A percentile compares a stretch with the other conserved stretches of the same genome.
These are phyloP conservation scores for Anthoscopus minutus DNA, from an alignment of 2,113 vertebrate species.

Conservation along the genomic window DNA sequence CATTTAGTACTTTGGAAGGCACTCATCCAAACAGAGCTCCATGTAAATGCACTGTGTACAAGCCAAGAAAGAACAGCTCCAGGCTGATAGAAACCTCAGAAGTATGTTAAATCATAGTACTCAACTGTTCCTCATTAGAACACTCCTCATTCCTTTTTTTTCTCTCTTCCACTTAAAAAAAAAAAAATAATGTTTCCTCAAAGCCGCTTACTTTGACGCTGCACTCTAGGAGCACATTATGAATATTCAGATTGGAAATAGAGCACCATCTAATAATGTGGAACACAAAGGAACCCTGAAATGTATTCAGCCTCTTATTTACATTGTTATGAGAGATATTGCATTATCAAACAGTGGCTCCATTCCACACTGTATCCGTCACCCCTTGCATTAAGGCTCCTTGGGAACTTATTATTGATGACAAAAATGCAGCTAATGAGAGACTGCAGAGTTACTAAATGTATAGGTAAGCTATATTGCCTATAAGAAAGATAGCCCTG, in stretches of 20 bases:
- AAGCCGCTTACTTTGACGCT: conserved; percentile 32
- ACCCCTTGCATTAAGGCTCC: conserved; percentile 5
- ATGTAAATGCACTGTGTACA: conserved; percentile 47
- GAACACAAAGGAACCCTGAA: conserved; percentile 25
- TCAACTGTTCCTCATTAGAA: conserved; percentile 62
- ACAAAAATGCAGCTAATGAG: conserved; percentile 42
- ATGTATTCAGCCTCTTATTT: conserved; percentile 33
- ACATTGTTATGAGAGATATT: conserved; percentile 33
- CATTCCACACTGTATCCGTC: background rate
- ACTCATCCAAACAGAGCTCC: conserved; percentile 56
- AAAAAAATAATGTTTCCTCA: conserved; percentile 37
- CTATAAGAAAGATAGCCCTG: conserved; percentile 16
- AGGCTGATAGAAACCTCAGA: conserved; percentile 55
- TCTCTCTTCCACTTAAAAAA: conserved; percentile 29
- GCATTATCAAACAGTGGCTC: conserved; percentile 31
- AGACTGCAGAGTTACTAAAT: background rate
- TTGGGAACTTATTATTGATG: conserved; percentile 52
- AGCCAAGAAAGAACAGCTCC: conserved; percentile 59
- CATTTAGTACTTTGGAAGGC: conserved; percentile 67
- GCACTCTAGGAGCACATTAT: conserved; percentile 54
- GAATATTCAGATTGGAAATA: conserved; percentile 65
- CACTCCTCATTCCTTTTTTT: conserved; percentile 3
- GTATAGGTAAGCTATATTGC: conserved; percentile 24
- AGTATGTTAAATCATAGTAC: conserved; percentile 53
- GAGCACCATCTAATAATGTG: background rate